Conservation (phyloP, 2,888 invertebrate genomes). For the Serrognathus titanus region DNA sequence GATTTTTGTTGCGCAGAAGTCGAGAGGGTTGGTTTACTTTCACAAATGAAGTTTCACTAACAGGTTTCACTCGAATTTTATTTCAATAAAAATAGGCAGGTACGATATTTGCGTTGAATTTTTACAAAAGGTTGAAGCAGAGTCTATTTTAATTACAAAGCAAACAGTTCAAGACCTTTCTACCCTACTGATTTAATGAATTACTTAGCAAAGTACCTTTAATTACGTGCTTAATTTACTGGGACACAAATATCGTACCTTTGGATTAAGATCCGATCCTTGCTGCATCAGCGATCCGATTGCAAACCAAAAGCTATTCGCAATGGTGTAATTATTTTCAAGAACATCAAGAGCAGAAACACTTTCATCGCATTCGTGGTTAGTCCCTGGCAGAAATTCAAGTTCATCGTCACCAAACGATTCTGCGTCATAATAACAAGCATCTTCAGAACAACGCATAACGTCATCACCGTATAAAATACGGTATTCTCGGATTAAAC, state of each 20-base stretch:
- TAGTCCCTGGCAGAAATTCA: conserved; percentile 28
- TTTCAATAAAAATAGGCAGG: no score
- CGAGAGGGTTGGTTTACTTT: no score
- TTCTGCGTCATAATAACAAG: conserved; percentile 15
- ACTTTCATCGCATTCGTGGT: conserved; percentile 25
- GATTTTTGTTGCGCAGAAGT: no score
- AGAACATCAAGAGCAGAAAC: conserved; percentile 38
- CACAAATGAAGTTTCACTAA: no score
- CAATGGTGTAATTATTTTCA: conserved; percentile 79
- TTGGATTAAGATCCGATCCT: conserved; percentile 76
- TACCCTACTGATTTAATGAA: background rate
- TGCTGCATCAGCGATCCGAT: conserved; percentile 88
- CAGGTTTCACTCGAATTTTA: no score
- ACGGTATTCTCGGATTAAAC: conserved; percentile 40
- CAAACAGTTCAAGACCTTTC: no score
- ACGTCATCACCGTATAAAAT: conserved; percentile 37
- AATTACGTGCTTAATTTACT: no score
- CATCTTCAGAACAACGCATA: conserved; percentile 15
- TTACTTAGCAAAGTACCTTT: background rate
- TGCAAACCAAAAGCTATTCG: conserved; percentile 85
- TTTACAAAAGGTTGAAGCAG: no score
- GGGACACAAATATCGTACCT: conserved; percentile 47
- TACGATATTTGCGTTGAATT: no score
- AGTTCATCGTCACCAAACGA: conserved; percentile 24
- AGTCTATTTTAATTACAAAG: no score